These are phyloP conservation scores for Charina bottae DNA, from an alignment of 2,113 vertebrate genomes.

Conservation along the genomic window DNA sequence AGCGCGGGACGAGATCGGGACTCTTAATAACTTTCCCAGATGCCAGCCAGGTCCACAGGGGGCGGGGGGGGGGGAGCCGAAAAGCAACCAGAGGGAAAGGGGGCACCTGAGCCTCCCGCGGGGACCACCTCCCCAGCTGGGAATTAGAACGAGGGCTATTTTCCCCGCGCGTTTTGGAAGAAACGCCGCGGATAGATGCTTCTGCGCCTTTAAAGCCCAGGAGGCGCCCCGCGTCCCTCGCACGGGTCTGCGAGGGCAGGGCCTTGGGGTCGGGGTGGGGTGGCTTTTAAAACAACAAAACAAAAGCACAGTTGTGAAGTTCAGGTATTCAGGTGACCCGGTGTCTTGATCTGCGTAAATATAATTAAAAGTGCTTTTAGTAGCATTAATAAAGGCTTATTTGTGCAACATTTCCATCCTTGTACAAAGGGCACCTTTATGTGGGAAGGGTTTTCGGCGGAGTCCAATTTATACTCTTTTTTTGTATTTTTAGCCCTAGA, in stretches of 20 bases:
- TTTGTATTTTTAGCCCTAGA: conserved; percentile 92
- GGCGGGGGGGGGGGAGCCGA: rapidly evolving
- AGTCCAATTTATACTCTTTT: conserved; percentile 94
- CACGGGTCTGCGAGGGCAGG: neutral
- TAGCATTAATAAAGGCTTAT: conserved; percentile 98
- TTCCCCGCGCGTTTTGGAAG: neutral
- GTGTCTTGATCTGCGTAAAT: conserved; percentile 92
- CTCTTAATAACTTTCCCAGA: conserved; percentile 62
- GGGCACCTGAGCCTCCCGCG: neutral
- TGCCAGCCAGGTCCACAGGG: neutral
- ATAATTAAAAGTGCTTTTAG: conserved; percentile 98
- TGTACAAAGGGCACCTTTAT: conserved; percentile 99
- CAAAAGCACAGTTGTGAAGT: conserved; percentile 75
- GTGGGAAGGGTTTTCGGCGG: conserved; percentile 80
- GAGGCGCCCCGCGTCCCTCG: neutral
- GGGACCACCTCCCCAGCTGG: neutral
- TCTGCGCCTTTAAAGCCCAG: neutral
- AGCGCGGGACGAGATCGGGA: conserved; percentile 48
- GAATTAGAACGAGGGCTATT: neutral
- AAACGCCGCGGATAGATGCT: neutral
- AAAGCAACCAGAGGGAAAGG: neutral
- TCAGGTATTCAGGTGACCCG: conserved; percentile 77
- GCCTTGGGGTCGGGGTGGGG: neutral
- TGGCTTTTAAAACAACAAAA: conserved; percentile 55
- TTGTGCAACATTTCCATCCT: conserved; percentile 98